A percentile compares a stretch with the other conserved stretches of the same genome.
phyloP scores from a whole-genome alignment of 2,113 vertebrate genomes.

The Sturnira hondurensis region DNA sequence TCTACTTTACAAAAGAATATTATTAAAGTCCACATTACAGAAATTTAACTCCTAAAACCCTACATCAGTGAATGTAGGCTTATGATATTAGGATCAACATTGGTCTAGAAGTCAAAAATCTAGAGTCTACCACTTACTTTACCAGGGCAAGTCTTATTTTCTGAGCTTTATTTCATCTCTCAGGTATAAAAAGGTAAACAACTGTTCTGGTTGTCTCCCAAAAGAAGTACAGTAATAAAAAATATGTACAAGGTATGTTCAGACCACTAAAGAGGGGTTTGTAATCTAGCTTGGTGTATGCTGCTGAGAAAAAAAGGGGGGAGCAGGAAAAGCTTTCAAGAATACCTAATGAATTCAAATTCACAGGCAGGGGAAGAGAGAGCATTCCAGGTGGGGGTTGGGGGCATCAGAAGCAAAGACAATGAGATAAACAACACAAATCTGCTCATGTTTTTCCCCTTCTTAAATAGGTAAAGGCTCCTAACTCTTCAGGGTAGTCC shows the following conservation, averaged over 20 bases:
- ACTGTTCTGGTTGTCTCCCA: constrained; percentile 9
- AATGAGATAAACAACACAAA: neutral
- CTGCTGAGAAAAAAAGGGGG: neutral
- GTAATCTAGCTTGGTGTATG: neutral
- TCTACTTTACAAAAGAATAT: constrained; percentile 32
- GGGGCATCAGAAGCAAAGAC: neutral
- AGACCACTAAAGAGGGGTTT: neutral
- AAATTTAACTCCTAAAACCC: constrained; percentile 50
- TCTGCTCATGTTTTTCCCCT: neutral
- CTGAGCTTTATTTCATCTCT: constrained; percentile 36
- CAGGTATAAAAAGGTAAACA: constrained; percentile 32
- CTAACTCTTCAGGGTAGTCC: neutral
- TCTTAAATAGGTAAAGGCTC: neutral
- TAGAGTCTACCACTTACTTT: neutral
- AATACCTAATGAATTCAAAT: neutral
- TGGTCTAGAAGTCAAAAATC: constrained; percentile 31
- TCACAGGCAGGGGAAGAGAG: neutral
- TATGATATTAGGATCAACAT: constrained; percentile 17
- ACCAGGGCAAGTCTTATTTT: constrained; percentile 30
- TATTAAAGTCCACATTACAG: constrained; percentile 14
- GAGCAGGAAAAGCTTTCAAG: neutral
- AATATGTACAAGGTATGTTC: neutral
- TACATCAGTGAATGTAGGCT: neutral
- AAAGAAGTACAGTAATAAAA: constrained; percentile 17
- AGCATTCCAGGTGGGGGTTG: neutral